These are phyloP conservation scores for Eupsilia transversa DNA, from an alignment of 2,888 invertebrate genomes.

Conservation along the genomic window DNA sequence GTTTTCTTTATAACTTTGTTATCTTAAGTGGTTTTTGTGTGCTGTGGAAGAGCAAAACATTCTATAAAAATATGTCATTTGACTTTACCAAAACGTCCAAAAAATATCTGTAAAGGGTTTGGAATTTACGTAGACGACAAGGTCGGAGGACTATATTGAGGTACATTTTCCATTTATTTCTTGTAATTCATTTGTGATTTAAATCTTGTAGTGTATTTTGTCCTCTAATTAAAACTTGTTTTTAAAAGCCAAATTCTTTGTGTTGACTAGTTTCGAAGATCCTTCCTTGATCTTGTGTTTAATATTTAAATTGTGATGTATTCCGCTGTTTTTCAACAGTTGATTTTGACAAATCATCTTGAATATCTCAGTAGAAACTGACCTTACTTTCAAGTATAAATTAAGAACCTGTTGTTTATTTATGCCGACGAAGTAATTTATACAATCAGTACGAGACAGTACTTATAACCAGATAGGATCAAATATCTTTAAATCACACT, in stretches of 20 bases:
- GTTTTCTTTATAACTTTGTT: not conserved
- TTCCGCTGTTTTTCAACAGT: not conserved
- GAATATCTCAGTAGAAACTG: slow-evolving; percentile 3
- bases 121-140: not conserved
- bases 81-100: not conserved
- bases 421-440: slow-evolving; percentile 32
- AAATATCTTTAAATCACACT: slow-evolving; percentile 51
- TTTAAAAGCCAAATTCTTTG: not conserved
- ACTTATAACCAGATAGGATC: slow-evolving; percentile 38
- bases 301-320: not conserved
- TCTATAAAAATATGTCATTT: not conserved
- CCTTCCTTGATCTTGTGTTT: slow-evolving; percentile 5
- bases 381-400: slow-evolving; percentile 31
- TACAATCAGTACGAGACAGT: slow-evolving; percentile 28
- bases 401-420: slow-evolving; percentile 21
- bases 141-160: not conserved
- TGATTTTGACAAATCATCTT: slow-evolving; percentile 9
- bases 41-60: not conserved
- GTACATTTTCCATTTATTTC: not conserved
- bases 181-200: not conserved
- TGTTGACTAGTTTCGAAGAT: not conserved
- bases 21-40: not conserved
- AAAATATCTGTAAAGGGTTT: not conserved
- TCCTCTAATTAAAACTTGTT: slow-evolving; percentile 2
- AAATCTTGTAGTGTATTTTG: not conserved